Conservation (phyloP, 2,797 vertebrate species). For the Sarcoramphus papa region DNA sequence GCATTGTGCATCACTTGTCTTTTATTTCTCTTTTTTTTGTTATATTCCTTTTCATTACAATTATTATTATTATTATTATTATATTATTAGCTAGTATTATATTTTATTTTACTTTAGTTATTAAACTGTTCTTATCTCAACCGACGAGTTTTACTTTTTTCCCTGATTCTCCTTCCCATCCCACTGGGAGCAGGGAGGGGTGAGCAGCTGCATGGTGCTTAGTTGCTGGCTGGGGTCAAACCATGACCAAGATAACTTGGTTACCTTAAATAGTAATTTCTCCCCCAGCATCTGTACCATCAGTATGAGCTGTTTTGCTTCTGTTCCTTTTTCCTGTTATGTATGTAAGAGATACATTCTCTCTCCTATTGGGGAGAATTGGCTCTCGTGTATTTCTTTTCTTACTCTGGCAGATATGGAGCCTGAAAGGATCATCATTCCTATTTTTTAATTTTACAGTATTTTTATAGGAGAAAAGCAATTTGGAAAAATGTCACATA, state of each 20-base stretch:
- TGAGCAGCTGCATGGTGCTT: background rate
- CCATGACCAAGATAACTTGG: background rate
- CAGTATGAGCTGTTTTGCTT: background rate
- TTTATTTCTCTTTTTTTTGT: too few relatives aligned
- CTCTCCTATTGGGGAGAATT: background rate
- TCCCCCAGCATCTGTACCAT: background rate
- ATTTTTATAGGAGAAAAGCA: background rate
- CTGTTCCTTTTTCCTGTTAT: background rate
- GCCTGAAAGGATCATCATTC: background rate
- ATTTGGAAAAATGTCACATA: background rate
- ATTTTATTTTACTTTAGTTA: too few relatives aligned
- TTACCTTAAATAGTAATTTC: background rate
- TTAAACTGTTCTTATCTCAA: too few relatives aligned
- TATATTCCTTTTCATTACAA: too few relatives aligned
- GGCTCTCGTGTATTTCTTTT: background rate
- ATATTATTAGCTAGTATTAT: too few relatives aligned
- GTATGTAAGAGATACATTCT: background rate
- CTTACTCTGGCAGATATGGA: background rate
- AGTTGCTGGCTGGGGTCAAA: background rate
- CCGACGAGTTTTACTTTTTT: too few relatives aligned
- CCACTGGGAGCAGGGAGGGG: too few relatives aligned
- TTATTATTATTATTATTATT: too few relatives aligned
- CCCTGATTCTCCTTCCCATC: too few relatives aligned
- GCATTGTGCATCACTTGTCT: too few relatives aligned
- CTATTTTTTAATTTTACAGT: background rate